Conservation (phyloP, 2,888 invertebrate species). For the Cordilura impudica region DNA sequence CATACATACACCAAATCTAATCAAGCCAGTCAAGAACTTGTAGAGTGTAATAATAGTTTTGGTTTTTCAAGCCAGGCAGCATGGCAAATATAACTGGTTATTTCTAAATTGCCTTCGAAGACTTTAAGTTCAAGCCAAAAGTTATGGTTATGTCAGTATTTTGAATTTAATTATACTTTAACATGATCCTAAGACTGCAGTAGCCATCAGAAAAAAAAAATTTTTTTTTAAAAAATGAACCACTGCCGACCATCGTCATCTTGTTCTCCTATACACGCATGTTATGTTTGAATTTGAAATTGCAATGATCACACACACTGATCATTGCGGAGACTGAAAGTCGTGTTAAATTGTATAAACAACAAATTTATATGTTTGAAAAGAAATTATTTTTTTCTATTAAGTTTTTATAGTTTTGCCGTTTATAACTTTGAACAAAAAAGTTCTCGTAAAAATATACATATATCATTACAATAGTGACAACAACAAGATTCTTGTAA, state of each 20-base stretch:
- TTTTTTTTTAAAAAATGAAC: constrained; percentile 7
- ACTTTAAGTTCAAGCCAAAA: constrained; percentile 61
- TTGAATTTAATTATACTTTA: constrained; percentile 59
- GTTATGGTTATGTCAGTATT: constrained; percentile 59
- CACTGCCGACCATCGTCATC: background rate
- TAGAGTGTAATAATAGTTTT: constrained; percentile 43
- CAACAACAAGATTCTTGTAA: constrained; percentile 58
- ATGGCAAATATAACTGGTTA: constrained; percentile 55
- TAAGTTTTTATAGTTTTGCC: background rate
- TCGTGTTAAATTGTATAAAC: constrained; percentile 45
- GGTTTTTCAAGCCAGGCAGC: background rate
- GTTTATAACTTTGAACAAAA: constrained; percentile 44
- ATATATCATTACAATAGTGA: constrained; percentile 60
- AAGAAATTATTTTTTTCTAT: constrained; percentile 42
- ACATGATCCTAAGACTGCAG: constrained; percentile 54
- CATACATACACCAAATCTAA: constrained; percentile 21
- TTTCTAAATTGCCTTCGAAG: constrained; percentile 59
- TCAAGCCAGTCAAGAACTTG: constrained; percentile 32
- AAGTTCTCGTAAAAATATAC: constrained; percentile 49
- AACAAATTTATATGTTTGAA: constrained; percentile 38
- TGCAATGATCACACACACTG: background rate
- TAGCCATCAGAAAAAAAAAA: constrained; percentile 43
- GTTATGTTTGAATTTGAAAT: background rate
- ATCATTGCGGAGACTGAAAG: constrained; percentile 29
- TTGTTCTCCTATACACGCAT: constrained; percentile 25